phyloP scores from a whole-genome alignment of 2,797 vertebrate genomes.

The Lindbergichthys nudifrons region DNA sequence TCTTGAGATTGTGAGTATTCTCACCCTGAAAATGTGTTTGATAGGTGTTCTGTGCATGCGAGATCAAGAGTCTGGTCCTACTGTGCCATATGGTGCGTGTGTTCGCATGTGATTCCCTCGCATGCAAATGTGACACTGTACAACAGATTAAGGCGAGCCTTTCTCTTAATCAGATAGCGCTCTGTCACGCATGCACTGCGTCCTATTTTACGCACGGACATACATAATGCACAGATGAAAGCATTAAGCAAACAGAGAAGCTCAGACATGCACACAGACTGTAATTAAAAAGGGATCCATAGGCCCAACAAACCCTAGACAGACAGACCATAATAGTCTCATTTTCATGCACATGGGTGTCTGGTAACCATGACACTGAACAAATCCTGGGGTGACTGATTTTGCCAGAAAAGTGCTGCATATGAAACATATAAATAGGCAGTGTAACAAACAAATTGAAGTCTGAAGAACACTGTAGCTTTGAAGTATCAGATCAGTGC shows the following conservation, averaged over 20 bases:
- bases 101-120: constrained; percentile 58
- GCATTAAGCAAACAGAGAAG: constrained; percentile 69
- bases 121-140: constrained; percentile 81
- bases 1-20: constrained; percentile 5
- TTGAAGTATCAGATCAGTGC: constrained; percentile 31
- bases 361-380: constrained; percentile 74
- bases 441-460: constrained; percentile 15
- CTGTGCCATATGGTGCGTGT: constrained; percentile 74
- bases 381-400: constrained; percentile 57
- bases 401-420: constrained; percentile 39
- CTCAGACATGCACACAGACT: constrained; percentile 61
- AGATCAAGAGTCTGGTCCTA: constrained; percentile 50
- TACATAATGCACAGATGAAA: constrained; percentile 63
- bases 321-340: constrained; percentile 76
- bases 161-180: constrained; percentile 63
- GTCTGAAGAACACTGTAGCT: constrained; percentile 30
- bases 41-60: constrained; percentile 39
- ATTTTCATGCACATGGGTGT: constrained; percentile 78
- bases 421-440: constrained; percentile 48
- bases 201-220: constrained; percentile 36
- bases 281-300: constrained; percentile 77
- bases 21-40: constrained; percentile 27
- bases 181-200: constrained; percentile 48
- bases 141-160: constrained; percentile 68
- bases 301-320: constrained; percentile 70